A percentile compares a stretch with the other conserved stretches of the same genome.
phyloP scores from a whole-genome alignment of 2,888 invertebrate genomes.

The Tipula vernalis region DNA sequence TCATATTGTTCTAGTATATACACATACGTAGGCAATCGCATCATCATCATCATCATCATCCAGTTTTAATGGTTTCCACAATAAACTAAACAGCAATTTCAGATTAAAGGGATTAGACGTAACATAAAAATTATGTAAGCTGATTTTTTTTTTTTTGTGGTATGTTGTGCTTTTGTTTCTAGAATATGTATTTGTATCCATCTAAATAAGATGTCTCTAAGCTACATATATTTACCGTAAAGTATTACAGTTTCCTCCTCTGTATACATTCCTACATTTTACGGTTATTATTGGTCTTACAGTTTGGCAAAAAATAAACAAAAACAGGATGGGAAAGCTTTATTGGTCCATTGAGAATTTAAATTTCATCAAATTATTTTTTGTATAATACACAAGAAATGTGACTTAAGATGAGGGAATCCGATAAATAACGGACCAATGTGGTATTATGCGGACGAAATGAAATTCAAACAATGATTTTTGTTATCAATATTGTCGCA shows the following conservation, averaged over 20 bases:
- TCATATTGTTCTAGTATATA: background rate
- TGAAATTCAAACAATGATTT: background rate
- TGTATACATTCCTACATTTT: background rate
- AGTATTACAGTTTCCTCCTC: background rate
- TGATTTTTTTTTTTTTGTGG: background rate
- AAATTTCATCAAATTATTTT: background rate
- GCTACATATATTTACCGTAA: background rate
- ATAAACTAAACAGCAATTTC: background rate
- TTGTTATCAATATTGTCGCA: background rate
- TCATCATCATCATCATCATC: background rate
- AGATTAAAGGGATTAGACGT: slow-evolving; percentile 5
- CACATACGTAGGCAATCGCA: background rate
- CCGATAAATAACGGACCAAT: background rate
- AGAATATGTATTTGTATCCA: background rate
- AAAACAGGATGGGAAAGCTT: background rate
- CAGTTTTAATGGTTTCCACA: background rate
- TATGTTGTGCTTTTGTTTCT: background rate
- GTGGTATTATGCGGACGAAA: background rate
- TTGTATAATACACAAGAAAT: background rate
- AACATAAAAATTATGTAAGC: slow-evolving; percentile 4
- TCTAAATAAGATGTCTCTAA: background rate
- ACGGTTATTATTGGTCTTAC: background rate
- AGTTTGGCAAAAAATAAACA: background rate
- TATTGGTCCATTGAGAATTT: background rate
- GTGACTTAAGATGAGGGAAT: background rate